Conservation (phyloP, 2,888 invertebrate species). For the Eremobia ochroleuca region DNA sequence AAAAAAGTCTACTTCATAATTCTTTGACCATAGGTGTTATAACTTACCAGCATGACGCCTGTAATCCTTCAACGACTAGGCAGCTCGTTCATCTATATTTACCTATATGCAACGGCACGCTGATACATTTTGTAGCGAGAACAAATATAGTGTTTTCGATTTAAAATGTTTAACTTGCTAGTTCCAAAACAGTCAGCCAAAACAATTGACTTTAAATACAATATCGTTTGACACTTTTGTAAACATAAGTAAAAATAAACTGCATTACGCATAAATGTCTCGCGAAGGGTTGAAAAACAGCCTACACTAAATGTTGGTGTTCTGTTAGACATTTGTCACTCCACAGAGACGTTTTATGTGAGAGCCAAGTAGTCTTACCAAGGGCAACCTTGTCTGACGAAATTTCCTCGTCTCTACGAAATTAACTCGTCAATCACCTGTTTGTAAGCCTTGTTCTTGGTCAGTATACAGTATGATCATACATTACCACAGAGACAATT, state of each 20-base stretch:
- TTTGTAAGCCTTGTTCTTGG: too few relatives aligned
- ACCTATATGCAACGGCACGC: constrained; percentile 27
- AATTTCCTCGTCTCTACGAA: too few relatives aligned
- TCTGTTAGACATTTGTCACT: background rate
- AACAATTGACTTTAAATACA: constrained; percentile 9
- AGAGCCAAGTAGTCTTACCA: too few relatives aligned
- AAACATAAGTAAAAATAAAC: background rate
- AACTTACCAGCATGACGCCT: background rate
- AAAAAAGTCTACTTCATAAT: background rate
- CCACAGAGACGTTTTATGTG: too few relatives aligned
- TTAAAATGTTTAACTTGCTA: constrained; percentile 15
- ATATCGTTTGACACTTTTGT: background rate
- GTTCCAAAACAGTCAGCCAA: constrained; percentile 11
- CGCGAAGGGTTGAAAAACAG: background rate
- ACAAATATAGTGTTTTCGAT: constrained; percentile 21
- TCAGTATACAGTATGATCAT: too few relatives aligned
- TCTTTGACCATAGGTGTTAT: too few relatives aligned
- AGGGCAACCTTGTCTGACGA: too few relatives aligned
- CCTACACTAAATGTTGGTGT: background rate
- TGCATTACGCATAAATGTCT: background rate
- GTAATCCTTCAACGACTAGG: too few relatives aligned
- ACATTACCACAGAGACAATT: too few relatives aligned
- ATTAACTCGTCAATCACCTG: too few relatives aligned
- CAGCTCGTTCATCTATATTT: constrained; percentile 1
- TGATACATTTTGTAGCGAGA: constrained; percentile 18